Base-by-base conservation (phyloP, 2,113 vertebrate species). In the Gobio gobio region DNA sequence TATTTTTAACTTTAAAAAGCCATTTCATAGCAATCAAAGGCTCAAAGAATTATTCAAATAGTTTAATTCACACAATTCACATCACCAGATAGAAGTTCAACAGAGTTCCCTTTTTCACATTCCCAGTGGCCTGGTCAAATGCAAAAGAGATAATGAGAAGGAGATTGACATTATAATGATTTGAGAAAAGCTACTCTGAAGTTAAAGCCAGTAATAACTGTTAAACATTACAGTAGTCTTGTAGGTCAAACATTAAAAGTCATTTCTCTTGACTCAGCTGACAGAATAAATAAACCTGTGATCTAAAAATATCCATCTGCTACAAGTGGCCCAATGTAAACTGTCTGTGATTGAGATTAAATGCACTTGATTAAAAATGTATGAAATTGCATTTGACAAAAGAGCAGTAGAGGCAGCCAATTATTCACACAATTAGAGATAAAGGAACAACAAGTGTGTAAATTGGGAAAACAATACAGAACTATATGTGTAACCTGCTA, bases 321-420 rank as follows among this genome's bases (percentile, higher is more conserved):
- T 26, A 33, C 7, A 12, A 77, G 72, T 10, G 58, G 49, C 56
- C 13, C 26, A 24, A 58, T 13, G n/a, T 72, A 76, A 63, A 33
- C 33, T 33, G 24, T 47, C 58, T 66, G 72, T 70, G 51, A 79
- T 29, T 18, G 20, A 68, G 73, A 82, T 66, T 64, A 70, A 85
- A 70, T 59, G n/a, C 84, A 72, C 14, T 63, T 43, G 29, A 82
- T 85, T 85, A 85, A 82, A 78, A 78, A 87, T 77, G 49, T 68
- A 80, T 70, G 40, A 72, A 59, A 22, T 7, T 29, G 78, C 72
- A 66, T 51, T 85, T 77, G 66, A 49, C 82, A 83, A 68, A 82
- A 77, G 45, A 77, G 45, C 49, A n/a, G 43, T 74, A 33, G 66
- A 4, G 6, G 26, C 33, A 77, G 29, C 18, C 75, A 43, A 64